phyloP scores from a whole-genome alignment of 2,797 vertebrate genomes.

The Champsocephalus gunnari region DNA sequence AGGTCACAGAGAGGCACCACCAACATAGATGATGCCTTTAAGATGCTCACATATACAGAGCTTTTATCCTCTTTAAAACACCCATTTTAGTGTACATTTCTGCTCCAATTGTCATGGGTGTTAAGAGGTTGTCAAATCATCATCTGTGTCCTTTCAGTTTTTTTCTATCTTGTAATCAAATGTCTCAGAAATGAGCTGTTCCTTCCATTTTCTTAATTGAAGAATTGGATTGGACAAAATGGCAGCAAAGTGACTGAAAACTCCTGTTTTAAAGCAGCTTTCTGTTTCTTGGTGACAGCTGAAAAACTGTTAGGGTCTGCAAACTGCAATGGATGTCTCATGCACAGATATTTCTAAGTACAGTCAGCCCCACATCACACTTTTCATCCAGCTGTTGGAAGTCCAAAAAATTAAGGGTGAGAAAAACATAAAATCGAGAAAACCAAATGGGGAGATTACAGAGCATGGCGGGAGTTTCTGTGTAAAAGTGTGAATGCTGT shows the following conservation, averaged over 20 bases:
- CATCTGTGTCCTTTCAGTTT: slow-evolving; percentile 29
- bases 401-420: slow-evolving; percentile 77
- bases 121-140: slow-evolving; percentile 19
- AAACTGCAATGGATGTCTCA: slow-evolving; percentile 98
- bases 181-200: slow-evolving; percentile 26
- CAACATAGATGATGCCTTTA: slow-evolving; percentile 23
- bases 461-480: slow-evolving; percentile 91
- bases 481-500: slow-evolving; percentile 93
- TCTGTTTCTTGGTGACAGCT: slow-evolving; percentile 75
- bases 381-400: slow-evolving; percentile 87
- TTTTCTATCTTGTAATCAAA: not conserved
- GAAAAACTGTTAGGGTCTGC: slow-evolving; percentile 87
- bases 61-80: slow-evolving; percentile 17
- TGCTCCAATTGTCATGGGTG: slow-evolving; percentile 29
- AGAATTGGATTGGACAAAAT: slow-evolving; percentile 43
- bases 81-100: slow-evolving; percentile 42
- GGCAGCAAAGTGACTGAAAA: slow-evolving; percentile 53
- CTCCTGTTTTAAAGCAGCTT: slow-evolving; percentile 68
- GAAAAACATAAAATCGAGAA: slow-evolving; percentile 63
- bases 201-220: slow-evolving; percentile 12
- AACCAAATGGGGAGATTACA: slow-evolving; percentile 81
- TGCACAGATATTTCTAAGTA: slow-evolving; percentile 97
- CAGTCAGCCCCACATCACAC: slow-evolving; percentile 87
- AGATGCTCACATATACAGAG: not conserved
- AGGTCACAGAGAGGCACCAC: slow-evolving; percentile 13